A percentile compares a stretch with the other conserved stretches of the same genome.
Evolutionary conservation across 2,888 invertebrate genomes (phyloP).

Genomic region (Axea sp.): DNA sequence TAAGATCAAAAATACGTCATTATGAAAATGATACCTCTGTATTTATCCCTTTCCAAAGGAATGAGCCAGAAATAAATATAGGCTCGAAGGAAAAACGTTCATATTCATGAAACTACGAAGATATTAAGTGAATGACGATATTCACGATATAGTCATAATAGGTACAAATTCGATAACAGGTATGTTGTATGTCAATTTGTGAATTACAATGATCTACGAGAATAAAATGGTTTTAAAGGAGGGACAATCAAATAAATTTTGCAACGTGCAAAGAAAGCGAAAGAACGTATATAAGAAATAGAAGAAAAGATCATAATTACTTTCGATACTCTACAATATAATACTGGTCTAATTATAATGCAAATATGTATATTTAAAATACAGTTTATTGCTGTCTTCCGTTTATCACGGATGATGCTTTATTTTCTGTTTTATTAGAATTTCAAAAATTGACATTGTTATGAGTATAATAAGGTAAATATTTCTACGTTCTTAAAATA

Average conservation of each 20-base stretch:
- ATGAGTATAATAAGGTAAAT: conserved; percentile 8
- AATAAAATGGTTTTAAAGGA: conserved; percentile 47
- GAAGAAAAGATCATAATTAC: conserved; percentile 9
- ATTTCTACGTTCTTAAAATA: too few species aligned
- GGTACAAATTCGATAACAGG: conserved; percentile 58
- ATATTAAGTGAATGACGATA: too few species aligned
- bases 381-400: conserved; percentile 23
- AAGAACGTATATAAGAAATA: conserved; percentile 8
- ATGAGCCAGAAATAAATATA: too few species aligned
- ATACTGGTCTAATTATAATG: conserved; percentile 10
- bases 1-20: too few species aligned
- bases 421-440: conserved; percentile 22
- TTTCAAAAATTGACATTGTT: conserved; percentile 21
- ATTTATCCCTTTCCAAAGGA: too few species aligned
- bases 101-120: too few species aligned
- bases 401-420: conserved; percentile 19
- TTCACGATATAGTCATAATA: too few species aligned
- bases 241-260: conserved; percentile 21
- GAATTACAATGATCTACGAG: conserved; percentile 73
- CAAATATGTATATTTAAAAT: conserved; percentile 8
- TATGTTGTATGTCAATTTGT: conserved; percentile 65
- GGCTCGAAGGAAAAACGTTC: too few species aligned
- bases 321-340: conserved; percentile 3
- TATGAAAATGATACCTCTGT: too few species aligned
- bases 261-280: neutral